Evolutionary conservation across 2,113 vertebrate species (phyloP), one percentile per base, ranked within the genome.

Genomic region (Lathamus discolor): DNA sequence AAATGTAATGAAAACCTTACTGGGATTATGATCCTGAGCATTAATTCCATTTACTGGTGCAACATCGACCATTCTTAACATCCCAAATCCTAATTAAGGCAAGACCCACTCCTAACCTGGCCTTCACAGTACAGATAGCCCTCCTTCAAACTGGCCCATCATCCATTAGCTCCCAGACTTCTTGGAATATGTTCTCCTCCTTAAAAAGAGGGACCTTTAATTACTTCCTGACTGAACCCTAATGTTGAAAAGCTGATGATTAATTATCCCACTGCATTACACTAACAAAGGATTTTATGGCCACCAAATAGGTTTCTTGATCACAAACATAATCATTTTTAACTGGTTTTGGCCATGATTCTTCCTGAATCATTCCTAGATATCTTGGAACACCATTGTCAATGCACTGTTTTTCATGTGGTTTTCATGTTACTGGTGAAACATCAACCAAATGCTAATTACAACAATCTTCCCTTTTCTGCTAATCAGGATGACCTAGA

Each of bases 401-500:
- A 84, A 48, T n/a, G 72, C 37, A 44, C 54, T 23, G 55, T 33
- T 59, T 52, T 51, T 48, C 48, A 48, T 27, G 23, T 79, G 76
- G 78, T 93, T 92, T 98, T 96, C 96, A 97, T 88, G 81, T 96
- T 97, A 94, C 90, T 98, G 97, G 97, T 98, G 97, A 98, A 98
- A 98, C 97, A 98, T 98, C 97, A 98, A 97, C 97, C 97, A 97
- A 98, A 98, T 94, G 98, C 95, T 98, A 98, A 98, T 99, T 98
- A 97, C 98, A 95, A 92, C 95, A 95, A 88, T 98, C 98, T 97
- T 97, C 97, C 90, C 96, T 98, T 97, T 97, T 95, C 74, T 98
- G 96, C 98, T 98, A 98, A 99, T 98, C 98, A 98, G 98, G 97
- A 95, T 98, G 98, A 99, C 98, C 98, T 93, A 80, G 81, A 98